Percentiles rank a stretch among this genome's conserved stretches.
Evolutionary conservation across 2,888 invertebrate genomes (phyloP).

Genomic region (Chrysotoxum bicinctum): DNA sequence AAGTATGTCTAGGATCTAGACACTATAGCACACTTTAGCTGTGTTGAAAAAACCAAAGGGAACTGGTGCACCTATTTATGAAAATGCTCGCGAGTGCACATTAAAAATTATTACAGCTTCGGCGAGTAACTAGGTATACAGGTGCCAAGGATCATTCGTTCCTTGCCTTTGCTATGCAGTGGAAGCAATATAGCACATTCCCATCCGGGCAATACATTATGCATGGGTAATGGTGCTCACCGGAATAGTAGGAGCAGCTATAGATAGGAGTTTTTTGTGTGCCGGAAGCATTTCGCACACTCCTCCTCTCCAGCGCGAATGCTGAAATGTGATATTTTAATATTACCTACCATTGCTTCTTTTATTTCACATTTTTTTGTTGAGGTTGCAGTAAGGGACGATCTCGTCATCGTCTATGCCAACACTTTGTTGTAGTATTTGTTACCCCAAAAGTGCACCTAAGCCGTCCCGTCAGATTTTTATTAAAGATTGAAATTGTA

Average conservation of each 20-base stretch:
- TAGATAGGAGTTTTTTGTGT: not conserved
- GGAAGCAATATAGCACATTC: not conserved
- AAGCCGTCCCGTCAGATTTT: constrained; percentile 27
- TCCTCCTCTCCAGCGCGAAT: constrained; percentile 32
- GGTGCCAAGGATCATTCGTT: constrained; percentile 56
- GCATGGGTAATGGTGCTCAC: constrained; percentile 43
- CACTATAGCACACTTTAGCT: not conserved
- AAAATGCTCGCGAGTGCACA: constrained; percentile 58
- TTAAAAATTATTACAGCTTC: constrained; percentile 60
- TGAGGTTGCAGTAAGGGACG: not conserved
- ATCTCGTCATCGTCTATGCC: not conserved
- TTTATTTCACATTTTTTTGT: constrained; percentile 1
- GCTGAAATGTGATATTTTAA: constrained; percentile 59
- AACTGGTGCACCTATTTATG: constrained; percentile 45
- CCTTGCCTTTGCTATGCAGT: not conserved
- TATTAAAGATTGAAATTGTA: constrained; percentile 43
- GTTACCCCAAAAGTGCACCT: constrained; percentile 46
- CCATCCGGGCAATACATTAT: constrained; percentile 44
- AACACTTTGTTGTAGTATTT: constrained; percentile 6
- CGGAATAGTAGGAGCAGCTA: constrained; percentile 24
- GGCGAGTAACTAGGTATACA: not conserved
- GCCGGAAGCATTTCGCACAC: constrained; percentile 32
- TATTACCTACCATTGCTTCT: constrained; percentile 6
- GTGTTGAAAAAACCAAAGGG: not conserved
- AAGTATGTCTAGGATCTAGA: not conserved